Conservation (phyloP, 1,140 invertebrate species). For the Orius insidiosus region DNA sequence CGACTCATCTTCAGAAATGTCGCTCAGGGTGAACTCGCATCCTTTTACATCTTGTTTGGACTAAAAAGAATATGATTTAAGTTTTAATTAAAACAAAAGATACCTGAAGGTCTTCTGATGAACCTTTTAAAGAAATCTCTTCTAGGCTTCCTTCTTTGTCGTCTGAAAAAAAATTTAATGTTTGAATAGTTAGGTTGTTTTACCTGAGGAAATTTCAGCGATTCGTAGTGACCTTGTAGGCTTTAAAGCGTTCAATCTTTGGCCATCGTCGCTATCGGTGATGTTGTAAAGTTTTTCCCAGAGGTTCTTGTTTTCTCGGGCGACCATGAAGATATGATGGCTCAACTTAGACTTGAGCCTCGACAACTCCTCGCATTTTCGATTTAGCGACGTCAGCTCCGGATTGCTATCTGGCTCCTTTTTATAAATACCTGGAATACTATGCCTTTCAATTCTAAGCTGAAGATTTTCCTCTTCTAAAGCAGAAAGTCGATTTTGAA, state of each 20-base stretch:
- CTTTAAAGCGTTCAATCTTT: not conserved
- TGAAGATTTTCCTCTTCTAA: constrained; percentile 57
- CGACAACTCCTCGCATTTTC: constrained; percentile 43
- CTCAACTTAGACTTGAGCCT: constrained; percentile 55
- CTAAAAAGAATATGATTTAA: too few relatives aligned
- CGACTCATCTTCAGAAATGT: not conserved
- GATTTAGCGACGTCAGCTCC: constrained; percentile 30
- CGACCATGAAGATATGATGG: constrained; percentile 59
- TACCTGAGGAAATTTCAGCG: constrained; percentile 11
- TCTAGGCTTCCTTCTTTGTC: constrained; percentile 45
- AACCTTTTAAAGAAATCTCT: constrained; percentile 51
- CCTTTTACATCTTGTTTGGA: not conserved
- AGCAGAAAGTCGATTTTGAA: constrained; percentile 44
- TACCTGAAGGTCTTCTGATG: constrained; percentile 35
- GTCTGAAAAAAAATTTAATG: too few relatives aligned
- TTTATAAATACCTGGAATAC: constrained; percentile 13
- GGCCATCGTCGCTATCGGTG: constrained; percentile 30
- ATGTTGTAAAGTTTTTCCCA: constrained; percentile 52
- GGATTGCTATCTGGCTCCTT: constrained; percentile 20
- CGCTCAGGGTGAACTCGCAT: not conserved
- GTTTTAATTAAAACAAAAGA: too few relatives aligned
- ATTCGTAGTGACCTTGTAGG: constrained; percentile 17
- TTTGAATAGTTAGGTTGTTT: too few relatives aligned
- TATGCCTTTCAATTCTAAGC: constrained; percentile 35
- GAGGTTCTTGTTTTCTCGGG: constrained; percentile 56